Conservation (phyloP, 2,888 invertebrate genomes). For the Lasius platythorax region DNA sequence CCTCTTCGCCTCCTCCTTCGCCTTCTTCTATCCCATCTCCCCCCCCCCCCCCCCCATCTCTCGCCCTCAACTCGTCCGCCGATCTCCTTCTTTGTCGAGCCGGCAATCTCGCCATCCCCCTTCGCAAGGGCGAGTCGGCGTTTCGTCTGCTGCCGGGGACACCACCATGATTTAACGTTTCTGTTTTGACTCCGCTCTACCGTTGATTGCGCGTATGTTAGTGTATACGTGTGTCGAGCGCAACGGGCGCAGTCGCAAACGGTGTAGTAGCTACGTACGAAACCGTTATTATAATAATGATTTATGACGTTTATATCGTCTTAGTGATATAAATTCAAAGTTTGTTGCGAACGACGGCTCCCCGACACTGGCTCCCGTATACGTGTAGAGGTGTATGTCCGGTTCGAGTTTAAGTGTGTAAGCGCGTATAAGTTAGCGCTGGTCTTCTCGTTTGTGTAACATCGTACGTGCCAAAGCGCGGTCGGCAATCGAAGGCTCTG, state of each 20-base stretch:
- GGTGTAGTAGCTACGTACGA: constrained; percentile 50
- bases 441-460: constrained; percentile 44
- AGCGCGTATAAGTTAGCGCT: not conserved
- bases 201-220: constrained; percentile 39
- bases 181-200: constrained; percentile 69
- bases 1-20: constrained; percentile 63
- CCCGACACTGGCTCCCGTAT: constrained; percentile 32
- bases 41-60: constrained; percentile 55
- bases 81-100: constrained; percentile 49
- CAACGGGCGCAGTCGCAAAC: constrained; percentile 44
- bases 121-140: constrained; percentile 51
- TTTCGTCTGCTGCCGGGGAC: constrained; percentile 70
- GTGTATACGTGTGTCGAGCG: constrained; percentile 21
- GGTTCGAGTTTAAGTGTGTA: constrained; percentile 3
- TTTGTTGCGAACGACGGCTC: constrained; percentile 74
- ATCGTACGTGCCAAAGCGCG: constrained; percentile 48
- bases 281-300: constrained; percentile 81
- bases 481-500: constrained; percentile 50
- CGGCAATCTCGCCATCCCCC: constrained; percentile 57
- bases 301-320: constrained; percentile 82
- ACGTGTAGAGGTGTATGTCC: constrained; percentile 17
- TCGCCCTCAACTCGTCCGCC: constrained; percentile 48
- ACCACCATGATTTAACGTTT: constrained; percentile 77
- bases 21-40: constrained; percentile 35
- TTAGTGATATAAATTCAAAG: constrained; percentile 83